A percentile compares a stretch with the other conserved stretches of the same genome.
Evolutionary conservation across 2,113 vertebrate genomes (phyloP).

Genomic region (Excalfactoria chinensis): DNA sequence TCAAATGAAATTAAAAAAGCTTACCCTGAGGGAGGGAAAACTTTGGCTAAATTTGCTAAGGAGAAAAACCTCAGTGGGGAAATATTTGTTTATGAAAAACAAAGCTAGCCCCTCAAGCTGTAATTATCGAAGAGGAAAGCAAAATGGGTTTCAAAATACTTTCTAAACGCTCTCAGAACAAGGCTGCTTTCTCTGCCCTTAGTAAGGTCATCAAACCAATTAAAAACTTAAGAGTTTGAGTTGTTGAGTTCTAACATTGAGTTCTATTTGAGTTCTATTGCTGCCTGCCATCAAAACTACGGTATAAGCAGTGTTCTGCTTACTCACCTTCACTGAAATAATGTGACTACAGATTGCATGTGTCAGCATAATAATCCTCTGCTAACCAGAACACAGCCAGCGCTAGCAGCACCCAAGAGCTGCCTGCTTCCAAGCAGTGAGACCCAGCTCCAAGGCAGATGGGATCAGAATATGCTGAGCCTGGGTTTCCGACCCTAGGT

Average conservation of each 20-base stretch:
- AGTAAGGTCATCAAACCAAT: neutral
- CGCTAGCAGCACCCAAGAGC: neutral
- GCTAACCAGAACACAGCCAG: neutral
- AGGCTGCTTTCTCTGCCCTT: neutral
- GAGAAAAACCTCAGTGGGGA: slow-evolving; percentile 23
- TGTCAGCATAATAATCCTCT: rapidly evolving
- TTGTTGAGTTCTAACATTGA: too few relatives aligned
- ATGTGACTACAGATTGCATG: neutral
- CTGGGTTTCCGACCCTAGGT: neutral
- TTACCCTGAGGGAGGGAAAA: slow-evolving; percentile 23
- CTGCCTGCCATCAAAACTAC: neutral
- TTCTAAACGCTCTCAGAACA: neutral
- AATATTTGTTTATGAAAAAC: slow-evolving; percentile 52
- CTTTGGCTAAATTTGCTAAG: neutral
- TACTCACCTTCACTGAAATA: neutral
- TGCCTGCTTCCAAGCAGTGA: neutral
- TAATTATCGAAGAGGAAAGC: slow-evolving; percentile 21
- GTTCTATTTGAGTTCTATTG: neutral
- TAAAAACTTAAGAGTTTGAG: neutral
- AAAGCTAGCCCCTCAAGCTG: slow-evolving; percentile 1
- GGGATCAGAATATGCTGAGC: neutral
- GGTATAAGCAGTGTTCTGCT: neutral
- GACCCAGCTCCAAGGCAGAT: neutral
- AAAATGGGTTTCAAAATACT: neutral
- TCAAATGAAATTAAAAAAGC: slow-evolving; percentile 43